Evolutionary conservation across 2,113 vertebrate genomes (phyloP).

Genomic region (Reinhardtius hippoglossoides): DNA sequence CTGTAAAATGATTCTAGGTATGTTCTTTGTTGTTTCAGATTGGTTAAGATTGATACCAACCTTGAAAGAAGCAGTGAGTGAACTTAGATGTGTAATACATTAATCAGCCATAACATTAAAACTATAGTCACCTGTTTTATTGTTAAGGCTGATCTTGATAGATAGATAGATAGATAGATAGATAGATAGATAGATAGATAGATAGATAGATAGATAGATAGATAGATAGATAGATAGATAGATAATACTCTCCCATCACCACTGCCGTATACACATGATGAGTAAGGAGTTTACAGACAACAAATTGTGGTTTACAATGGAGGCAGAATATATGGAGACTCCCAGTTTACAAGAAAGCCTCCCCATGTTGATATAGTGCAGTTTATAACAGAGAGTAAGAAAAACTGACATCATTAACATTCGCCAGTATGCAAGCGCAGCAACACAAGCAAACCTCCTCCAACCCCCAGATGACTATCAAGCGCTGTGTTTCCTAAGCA

Average conservation of each 20-base stretch:
- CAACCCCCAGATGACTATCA: conserved; percentile 72
- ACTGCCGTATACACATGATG: background rate
- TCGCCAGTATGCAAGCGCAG: conserved; percentile 67
- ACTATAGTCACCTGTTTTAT: too few relatives aligned
- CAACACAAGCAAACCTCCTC: conserved; percentile 62
- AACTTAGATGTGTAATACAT: too few relatives aligned
- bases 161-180: background rate
- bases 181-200: too few relatives aligned
- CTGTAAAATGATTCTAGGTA: too few relatives aligned
- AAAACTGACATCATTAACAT: conserved; percentile 80
- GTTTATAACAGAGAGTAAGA: conserved; percentile 62
- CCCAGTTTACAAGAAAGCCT: conserved; percentile 39
- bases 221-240: too few relatives aligned
- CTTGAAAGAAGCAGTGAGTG: too few relatives aligned
- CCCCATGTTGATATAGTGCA: conserved; percentile 52
- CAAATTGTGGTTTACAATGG: conserved; percentile 34
- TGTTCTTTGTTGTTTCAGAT: too few relatives aligned
- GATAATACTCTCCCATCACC: background rate
- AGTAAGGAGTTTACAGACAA: background rate
- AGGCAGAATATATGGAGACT: conserved; percentile 40
- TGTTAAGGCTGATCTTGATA: background rate
- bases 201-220: too few relatives aligned
- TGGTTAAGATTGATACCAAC: too few relatives aligned
- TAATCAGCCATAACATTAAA: too few relatives aligned
- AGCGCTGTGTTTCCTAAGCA: conserved; percentile 71